Base-by-base conservation (phyloP, 2,113 vertebrate genomes). In the Mesocricetus auratus region DNA sequence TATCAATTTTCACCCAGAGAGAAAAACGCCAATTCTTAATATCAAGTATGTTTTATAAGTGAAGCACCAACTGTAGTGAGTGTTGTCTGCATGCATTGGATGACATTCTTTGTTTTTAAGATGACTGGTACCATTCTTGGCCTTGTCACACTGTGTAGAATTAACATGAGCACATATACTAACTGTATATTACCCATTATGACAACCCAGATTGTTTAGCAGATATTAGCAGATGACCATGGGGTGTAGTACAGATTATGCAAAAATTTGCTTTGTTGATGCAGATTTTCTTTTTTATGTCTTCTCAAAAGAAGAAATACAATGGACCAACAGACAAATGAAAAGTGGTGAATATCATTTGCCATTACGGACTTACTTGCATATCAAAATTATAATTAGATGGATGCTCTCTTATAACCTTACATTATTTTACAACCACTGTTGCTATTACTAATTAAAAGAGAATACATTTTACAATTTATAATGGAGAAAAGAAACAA, bases 1-100 rank as follows among this genome's bases (percentile, higher is more conserved):
- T 17, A 53, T 24, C 53, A 17, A 29, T 3, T 47, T 69, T 7
- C 12, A n/a, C 36, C 11, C 2, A 53, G 6, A 24, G 31, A 36
- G 2, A 71, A 33, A 69, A 87, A 71, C 17, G 39, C 13, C 36
- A 39, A 36, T n/a, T 31, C 5, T 26, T 50, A 53, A 19, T 33
- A 56, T 56, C 24, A 24, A 39, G 13, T 39, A 29, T 24, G 7
- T 2, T 29, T 56, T 53, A 29, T 56, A 22, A 53, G 24, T 39
- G 11, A 71, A 56, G 12, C 12, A 56, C 21, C 22, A 56, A 47
- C 36, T 24, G 16, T n/a, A 29, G 16, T 53, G 66, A 13, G 21
- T 12, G 21, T 7, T 9, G 50, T 3, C 1, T 53, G 1, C 0
- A 7, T 39, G 19, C 8, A 29, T 29, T 53, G 4, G 4, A 9